A percentile compares a stretch with the other conserved stretches of the same genome.
These are phyloP conservation scores for Agrotis clavis DNA, from an alignment of 2,888 invertebrate genomes.

Conservation along the genomic window DNA sequence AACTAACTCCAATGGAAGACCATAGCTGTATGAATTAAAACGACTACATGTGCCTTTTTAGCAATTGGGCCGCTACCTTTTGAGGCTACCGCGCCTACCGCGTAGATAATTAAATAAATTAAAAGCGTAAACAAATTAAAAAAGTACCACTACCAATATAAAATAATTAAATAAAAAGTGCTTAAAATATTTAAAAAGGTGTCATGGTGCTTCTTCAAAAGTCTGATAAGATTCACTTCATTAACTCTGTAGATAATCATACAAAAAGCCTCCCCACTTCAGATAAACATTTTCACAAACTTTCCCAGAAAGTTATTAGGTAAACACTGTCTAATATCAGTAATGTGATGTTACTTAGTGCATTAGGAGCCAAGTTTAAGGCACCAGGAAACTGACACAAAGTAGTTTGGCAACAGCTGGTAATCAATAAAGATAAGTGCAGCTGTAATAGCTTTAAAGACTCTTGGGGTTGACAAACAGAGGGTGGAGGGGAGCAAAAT, in stretches of 20 bases:
- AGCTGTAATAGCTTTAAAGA: constrained; percentile 57
- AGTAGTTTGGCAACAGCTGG: constrained; percentile 60
- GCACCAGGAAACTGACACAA: constrained; percentile 53
- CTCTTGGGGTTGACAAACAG: constrained; percentile 20
- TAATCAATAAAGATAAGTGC: constrained; percentile 65
- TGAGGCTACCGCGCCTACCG: no score
- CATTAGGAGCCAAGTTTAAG: constrained; percentile 54
- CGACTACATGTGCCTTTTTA: no score
- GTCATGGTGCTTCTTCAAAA: neutral
- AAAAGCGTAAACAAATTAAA: no score
- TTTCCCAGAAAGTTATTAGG: constrained; percentile 44
- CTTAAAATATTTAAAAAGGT: no score
- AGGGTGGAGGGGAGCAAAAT: neutral
- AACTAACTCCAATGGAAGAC: no score
- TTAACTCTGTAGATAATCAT: no score
- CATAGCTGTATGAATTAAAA: neutral
- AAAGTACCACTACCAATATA: no score
- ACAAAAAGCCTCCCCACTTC: neutral
- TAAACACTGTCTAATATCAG: constrained; percentile 45
- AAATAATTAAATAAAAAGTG: no score
- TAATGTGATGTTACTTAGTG: constrained; percentile 38
- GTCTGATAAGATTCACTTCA: no score
- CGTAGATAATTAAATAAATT: no score
- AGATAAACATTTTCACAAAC: neutral
- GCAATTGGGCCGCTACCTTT: no score